A percentile compares a stretch with the other conserved stretches of the same genome.
Conservation (phyloP, 2,797 vertebrate genomes). For the Lophotriccus pileatus region DNA sequence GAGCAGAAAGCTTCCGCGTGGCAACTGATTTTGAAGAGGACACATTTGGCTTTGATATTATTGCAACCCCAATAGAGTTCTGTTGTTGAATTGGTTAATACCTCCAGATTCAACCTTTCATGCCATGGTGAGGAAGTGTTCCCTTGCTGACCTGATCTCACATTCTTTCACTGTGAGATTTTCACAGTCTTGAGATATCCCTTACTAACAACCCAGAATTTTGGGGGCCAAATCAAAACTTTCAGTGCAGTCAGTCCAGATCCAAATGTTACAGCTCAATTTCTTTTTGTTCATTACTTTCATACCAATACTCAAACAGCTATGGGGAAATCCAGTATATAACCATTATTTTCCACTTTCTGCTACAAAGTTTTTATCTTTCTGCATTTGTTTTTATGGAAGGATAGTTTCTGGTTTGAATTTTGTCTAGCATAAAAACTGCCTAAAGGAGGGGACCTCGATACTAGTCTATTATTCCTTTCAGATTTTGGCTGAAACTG, state of each 20-base stretch:
- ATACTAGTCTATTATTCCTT: constrained; percentile 16
- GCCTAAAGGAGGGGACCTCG: constrained; percentile 20
- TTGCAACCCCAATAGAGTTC: neutral
- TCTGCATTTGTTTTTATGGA: constrained; percentile 13
- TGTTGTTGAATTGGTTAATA: neutral
- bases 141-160: neutral
- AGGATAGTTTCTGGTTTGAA: constrained; percentile 39
- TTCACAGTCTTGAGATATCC: neutral
- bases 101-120: neutral
- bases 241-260: neutral
- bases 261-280: neutral
- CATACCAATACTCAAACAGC: neutral
- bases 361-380: constrained; percentile 30
- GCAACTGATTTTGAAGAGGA: neutral
- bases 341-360: constrained; percentile 33
- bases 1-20: neutral
- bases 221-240: neutral
- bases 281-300: neutral
- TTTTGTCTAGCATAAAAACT: constrained; percentile 47
- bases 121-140: neutral
- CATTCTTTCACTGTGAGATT: neutral
- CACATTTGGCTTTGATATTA: neutral
- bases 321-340: neutral
- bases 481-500: constrained; percentile 40
- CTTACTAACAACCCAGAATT: neutral